These are phyloP conservation scores for Myotis daubentonii DNA, from an alignment of 2,797 vertebrate genomes.

Conservation along the genomic window DNA sequence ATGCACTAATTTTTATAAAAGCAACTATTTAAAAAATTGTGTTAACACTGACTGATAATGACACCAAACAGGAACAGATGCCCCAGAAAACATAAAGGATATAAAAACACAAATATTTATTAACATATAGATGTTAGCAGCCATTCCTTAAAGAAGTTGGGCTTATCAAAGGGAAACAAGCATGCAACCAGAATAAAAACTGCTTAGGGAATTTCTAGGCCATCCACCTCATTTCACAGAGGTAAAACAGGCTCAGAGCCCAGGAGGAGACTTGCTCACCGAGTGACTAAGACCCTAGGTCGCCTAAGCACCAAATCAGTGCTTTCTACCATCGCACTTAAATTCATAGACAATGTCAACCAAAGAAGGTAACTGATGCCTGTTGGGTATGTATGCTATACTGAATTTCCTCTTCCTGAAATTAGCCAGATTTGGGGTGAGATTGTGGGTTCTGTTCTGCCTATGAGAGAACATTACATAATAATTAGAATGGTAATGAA, in stretches of 20 bases:
- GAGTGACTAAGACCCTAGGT: not conserved
- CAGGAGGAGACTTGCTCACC: not conserved
- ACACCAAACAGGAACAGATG: not conserved
- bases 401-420: slow-evolving; percentile 45
- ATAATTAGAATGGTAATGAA: slow-evolving; percentile 34
- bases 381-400: not conserved
- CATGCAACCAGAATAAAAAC: not conserved
- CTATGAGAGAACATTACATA: slow-evolving; percentile 36
- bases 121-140: not conserved
- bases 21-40: not conserved
- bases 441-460: not conserved
- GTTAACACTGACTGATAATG: slow-evolving; percentile 4
- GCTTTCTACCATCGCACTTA: not conserved
- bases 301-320: not conserved
- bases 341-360: not conserved
- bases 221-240: not conserved
- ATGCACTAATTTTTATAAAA: slow-evolving; percentile 35
- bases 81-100: not conserved
- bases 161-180: not conserved
- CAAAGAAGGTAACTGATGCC: not conserved
- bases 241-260: not conserved
- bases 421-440: not conserved
- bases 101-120: not conserved
- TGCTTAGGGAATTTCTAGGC: not conserved
- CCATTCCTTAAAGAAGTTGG: not conserved